A percentile compares a stretch with the other conserved stretches of the same genome.
Conservation (phyloP, 2,888 invertebrate genomes). For the Galeruca laticollis region DNA sequence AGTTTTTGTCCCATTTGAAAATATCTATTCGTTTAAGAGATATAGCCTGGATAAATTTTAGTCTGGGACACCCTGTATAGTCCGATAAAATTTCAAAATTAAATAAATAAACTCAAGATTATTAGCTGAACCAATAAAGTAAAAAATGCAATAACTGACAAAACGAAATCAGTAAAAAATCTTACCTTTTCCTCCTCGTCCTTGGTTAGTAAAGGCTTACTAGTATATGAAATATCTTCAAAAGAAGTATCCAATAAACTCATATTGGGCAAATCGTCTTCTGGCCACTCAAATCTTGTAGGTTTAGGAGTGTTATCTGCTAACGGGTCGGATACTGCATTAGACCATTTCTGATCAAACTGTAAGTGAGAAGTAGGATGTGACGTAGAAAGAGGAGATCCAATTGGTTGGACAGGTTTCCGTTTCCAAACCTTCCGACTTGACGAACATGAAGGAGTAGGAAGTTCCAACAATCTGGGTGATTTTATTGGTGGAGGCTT, state of each 20-base stretch:
- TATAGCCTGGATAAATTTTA: too few species aligned
- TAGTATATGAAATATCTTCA: conserved; percentile 79
- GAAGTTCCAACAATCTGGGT: conserved; percentile 54
- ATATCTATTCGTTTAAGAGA: too few species aligned
- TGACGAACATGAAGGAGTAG: conserved; percentile 63
- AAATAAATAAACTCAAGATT: too few species aligned
- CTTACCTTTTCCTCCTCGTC: conserved; percentile 54
- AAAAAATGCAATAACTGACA: too few species aligned
- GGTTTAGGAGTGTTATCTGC: conserved; percentile 70
- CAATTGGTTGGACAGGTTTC: conserved; percentile 61
- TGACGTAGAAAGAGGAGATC: conserved; percentile 32
- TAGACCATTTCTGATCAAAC: conserved; percentile 33
- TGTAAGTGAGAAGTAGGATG: conserved; percentile 32
- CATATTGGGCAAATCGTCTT: conserved; percentile 74
- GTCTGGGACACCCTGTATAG: too few species aligned
- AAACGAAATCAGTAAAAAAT: not conserved
- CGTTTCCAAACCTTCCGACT: conserved; percentile 73
- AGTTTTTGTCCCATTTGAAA: too few species aligned
- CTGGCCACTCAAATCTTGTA: conserved; percentile 78
- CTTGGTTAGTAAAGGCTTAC: conserved; percentile 72
- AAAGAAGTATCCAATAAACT: conserved; percentile 72
- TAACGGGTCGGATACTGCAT: conserved; percentile 51
- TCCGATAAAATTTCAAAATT: too few species aligned
- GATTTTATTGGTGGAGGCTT: conserved; percentile 14
- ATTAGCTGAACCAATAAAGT: too few species aligned